Conservation (phyloP, 1,140 invertebrate genomes). For the Globodera rostochiensis region DNA sequence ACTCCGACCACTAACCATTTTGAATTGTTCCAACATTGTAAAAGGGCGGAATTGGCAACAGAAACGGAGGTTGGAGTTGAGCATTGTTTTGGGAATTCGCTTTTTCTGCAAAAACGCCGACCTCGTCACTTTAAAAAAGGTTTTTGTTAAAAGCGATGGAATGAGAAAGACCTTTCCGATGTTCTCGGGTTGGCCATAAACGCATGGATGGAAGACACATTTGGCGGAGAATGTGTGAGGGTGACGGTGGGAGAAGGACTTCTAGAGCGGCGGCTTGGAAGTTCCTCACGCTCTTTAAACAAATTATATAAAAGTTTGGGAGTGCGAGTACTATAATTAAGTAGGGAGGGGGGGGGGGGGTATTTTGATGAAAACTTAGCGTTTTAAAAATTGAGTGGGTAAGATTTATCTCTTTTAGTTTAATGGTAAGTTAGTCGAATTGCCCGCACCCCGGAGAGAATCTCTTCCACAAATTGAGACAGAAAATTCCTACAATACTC, state of each 20-base stretch:
- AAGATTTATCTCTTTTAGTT: too few relatives aligned
- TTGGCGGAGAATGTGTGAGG: background rate
- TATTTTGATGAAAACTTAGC: too few relatives aligned
- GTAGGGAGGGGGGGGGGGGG: too few relatives aligned
- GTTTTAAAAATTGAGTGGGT: too few relatives aligned
- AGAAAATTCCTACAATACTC: too few relatives aligned
- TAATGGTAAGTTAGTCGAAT: too few relatives aligned
- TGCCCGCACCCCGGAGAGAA: too few relatives aligned
- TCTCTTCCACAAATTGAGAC: too few relatives aligned
- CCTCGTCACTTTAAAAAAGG: background rate
- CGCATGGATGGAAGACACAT: background rate
- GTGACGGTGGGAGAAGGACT: background rate
- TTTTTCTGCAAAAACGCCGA: background rate
- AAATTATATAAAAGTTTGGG: too few relatives aligned
- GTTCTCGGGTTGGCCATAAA: background rate
- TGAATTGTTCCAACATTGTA: background rate
- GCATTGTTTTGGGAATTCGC: too few relatives aligned
- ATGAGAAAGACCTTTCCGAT: background rate
- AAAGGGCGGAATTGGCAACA: background rate
- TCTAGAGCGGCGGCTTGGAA: background rate
- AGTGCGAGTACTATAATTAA: too few relatives aligned
- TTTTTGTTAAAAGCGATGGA: background rate
- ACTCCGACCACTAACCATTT: background rate
- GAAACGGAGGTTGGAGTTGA: background rate
- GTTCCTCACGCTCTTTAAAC: background rate